Conservation (phyloP, 2,797 vertebrate genomes). For the Artibeus jamaicensis region DNA sequence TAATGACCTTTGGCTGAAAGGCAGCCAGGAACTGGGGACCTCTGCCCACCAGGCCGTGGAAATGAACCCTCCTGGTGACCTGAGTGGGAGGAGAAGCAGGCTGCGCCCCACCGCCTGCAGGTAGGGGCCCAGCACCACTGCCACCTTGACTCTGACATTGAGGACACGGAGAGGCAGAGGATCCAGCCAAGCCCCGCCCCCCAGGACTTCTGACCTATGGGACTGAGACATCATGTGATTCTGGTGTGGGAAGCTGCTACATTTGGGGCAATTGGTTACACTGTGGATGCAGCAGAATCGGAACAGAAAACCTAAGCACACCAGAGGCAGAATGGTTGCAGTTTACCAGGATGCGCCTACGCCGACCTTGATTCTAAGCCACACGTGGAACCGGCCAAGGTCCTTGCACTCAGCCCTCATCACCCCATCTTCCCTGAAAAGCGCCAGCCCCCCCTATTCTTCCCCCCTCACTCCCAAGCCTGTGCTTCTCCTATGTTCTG, state of each 20-base stretch:
- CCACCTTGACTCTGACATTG: not conserved
- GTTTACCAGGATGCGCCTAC: rapidly evolving
- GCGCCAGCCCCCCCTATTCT: rapidly evolving
- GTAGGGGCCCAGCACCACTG: not conserved
- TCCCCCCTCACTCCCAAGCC: not conserved
- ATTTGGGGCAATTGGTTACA: rapidly evolving
- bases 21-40: too few relatives aligned
- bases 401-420: rapidly evolving
- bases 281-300: rapidly evolving
- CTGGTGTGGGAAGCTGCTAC: too few relatives aligned
- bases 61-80: not conserved
- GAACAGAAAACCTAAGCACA: not conserved
- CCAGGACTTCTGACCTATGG: not conserved
- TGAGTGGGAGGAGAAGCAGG: not conserved
- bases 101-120: not conserved
- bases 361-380: not conserved
- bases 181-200: not conserved
- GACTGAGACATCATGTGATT: rapidly evolving
- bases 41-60: not conserved
- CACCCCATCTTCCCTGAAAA: not conserved
- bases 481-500: rapidly evolving
- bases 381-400: rapidly evolving
- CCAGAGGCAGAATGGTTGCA: rapidly evolving
- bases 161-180: not conserved
- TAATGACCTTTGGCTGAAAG: too few relatives aligned